Conservation (phyloP, 37 sponge, comb jelly and placozoan species). For the Aplysina aerophoba region DNA sequence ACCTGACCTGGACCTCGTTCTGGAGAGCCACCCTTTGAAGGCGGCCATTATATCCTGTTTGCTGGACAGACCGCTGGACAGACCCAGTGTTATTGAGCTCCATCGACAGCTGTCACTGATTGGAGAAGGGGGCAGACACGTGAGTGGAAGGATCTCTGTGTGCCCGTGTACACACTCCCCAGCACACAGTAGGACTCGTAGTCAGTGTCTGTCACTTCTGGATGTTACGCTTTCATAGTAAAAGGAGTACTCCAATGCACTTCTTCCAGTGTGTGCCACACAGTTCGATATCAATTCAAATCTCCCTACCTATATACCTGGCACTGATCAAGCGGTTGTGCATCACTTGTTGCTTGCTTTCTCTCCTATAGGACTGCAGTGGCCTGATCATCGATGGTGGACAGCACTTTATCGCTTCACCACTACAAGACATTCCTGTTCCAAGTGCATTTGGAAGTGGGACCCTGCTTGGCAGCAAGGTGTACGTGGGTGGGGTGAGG, state of each 20-base stretch:
- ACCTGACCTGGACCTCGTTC: not conserved
- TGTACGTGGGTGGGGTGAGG: not conserved
- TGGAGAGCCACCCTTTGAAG: constrained; percentile 3
- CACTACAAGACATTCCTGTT: not conserved
- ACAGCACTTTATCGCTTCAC: not conserved
- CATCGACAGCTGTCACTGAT: not conserved
- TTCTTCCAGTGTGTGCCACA: too few relatives aligned
- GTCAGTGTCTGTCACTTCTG: too few relatives aligned
- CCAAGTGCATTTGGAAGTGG: constrained; percentile 19
- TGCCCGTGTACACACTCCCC: too few relatives aligned
- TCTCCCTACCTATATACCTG: too few relatives aligned
- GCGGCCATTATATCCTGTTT: not conserved
- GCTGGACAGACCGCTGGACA: not conserved
- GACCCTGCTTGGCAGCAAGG: not conserved
- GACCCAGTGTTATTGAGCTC: not conserved
- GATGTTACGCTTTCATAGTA: not conserved
- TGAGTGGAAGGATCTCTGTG: not conserved
- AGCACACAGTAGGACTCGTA: too few relatives aligned
- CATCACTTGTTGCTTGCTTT: not conserved
- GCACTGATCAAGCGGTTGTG: too few relatives aligned
- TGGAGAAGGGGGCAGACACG: not conserved
- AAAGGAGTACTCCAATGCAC: not conserved
- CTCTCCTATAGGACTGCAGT: not conserved
- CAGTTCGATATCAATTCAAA: too few relatives aligned
- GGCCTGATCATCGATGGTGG: not conserved